Conservation (phyloP, 2,888 invertebrate genomes). For the Oxystoma pomonae region DNA sequence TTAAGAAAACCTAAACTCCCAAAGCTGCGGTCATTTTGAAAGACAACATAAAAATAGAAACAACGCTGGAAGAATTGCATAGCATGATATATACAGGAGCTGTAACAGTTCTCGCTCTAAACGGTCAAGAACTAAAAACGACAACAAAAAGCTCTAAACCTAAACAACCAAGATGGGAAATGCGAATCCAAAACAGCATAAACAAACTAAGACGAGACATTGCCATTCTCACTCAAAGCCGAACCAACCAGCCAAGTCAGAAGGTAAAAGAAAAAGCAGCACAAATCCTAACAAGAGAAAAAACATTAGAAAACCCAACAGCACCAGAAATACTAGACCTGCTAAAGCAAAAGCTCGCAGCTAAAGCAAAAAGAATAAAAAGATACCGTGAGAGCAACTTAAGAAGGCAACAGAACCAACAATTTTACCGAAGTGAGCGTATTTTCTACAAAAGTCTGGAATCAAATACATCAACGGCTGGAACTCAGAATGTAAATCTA, state of each 20-base stretch:
- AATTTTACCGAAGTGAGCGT: neutral
- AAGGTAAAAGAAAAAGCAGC: neutral
- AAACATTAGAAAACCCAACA: neutral
- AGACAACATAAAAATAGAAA: neutral
- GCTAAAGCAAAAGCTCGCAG: neutral
- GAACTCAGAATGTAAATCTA: neutral
- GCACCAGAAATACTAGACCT: neutral
- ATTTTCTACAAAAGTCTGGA: neutral
- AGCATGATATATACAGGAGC: slow-evolving; percentile 1
- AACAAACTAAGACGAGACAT: neutral
- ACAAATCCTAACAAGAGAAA: neutral
- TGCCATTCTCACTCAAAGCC: neutral
- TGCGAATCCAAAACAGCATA: neutral
- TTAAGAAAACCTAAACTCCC: neutral
- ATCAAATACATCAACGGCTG: neutral
- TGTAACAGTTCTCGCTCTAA: neutral
- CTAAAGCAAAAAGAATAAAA: neutral
- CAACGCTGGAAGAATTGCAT: slow-evolving; percentile 1
- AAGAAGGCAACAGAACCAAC: neutral
- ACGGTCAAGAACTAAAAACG: neutral
- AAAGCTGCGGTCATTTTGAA: neutral
- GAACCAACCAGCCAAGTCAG: neutral
- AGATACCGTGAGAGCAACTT: neutral
- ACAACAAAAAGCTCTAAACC: neutral
- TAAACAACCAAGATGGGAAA: slow-evolving; percentile 3